phyloP scores from a whole-genome alignment of 2,888 invertebrate species.

The Neocrepidodera transversa region DNA sequence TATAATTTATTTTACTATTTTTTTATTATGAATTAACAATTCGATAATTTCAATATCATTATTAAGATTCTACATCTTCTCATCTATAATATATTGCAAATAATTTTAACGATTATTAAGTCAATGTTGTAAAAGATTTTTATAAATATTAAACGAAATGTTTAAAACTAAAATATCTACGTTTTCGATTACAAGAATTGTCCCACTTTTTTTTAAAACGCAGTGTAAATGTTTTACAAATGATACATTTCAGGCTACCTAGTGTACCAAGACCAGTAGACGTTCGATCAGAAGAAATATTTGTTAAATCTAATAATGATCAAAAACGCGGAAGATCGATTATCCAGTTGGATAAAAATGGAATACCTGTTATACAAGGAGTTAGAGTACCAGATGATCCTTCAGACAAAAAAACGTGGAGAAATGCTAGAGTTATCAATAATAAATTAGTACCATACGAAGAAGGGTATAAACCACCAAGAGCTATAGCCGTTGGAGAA shows the following conservation, averaged over 20 bases:
- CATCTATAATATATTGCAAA: too few relatives aligned
- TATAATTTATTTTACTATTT: too few relatives aligned
- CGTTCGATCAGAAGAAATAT: constrained; percentile 71
- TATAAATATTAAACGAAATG: too few relatives aligned
- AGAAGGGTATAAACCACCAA: constrained; percentile 71
- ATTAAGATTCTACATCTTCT: too few relatives aligned
- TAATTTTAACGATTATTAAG: too few relatives aligned
- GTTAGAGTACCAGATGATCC: constrained; percentile 84
- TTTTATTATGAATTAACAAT: too few relatives aligned
- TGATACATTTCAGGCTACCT: constrained; percentile 52
- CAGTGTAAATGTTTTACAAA: too few relatives aligned
- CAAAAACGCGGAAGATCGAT: constrained; percentile 70
- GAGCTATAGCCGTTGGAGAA: constrained; percentile 67
- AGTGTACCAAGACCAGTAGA: constrained; percentile 73
- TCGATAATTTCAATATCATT: too few relatives aligned
- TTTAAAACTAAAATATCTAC: too few relatives aligned
- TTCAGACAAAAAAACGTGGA: constrained; percentile 77
- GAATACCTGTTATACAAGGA: constrained; percentile 82
- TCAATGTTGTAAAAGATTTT: too few relatives aligned
- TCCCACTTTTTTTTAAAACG: too few relatives aligned
- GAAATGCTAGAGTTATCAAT: constrained; percentile 88
- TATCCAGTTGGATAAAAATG: constrained; percentile 71
- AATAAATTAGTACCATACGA: constrained; percentile 80
- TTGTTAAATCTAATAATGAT: constrained; percentile 61
- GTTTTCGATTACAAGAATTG: too few relatives aligned